Evolutionary conservation across 2,113 vertebrate genomes (phyloP).

Genomic region (Myiozetetes cayanensis): DNA sequence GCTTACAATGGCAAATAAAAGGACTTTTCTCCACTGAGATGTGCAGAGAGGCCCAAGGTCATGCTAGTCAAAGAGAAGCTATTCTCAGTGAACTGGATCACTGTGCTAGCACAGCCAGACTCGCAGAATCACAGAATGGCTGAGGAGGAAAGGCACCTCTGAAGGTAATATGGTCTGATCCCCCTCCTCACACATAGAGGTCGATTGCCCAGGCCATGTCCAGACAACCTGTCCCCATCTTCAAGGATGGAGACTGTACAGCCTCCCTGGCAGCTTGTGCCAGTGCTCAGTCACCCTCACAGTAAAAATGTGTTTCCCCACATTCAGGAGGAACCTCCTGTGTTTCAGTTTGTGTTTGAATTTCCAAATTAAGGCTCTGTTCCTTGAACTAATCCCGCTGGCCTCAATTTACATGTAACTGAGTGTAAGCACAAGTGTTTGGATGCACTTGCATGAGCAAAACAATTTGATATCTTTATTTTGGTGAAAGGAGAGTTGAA

Average conservation of each 20-base stretch:
- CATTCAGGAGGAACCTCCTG: background rate
- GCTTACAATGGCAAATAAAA: background rate
- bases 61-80: background rate
- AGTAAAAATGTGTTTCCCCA: background rate
- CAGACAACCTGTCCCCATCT: background rate
- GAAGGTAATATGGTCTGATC: background rate
- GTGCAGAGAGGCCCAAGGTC: background rate
- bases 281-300: background rate
- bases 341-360: background rate
- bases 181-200: background rate
- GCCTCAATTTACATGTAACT: background rate
- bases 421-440: background rate
- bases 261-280: background rate
- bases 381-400: background rate
- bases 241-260: background rate
- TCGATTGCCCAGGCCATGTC: rapidly evolving
- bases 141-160: background rate
- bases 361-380: background rate
- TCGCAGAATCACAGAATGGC: background rate
- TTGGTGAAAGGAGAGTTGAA: background rate
- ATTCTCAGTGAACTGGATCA: background rate
- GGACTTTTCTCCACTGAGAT: background rate
- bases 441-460: background rate
- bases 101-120: background rate
- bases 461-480: background rate